Evolutionary conservation across 2,797 vertebrate species (phyloP).

Genomic region (Bryconaethiops microstoma): DNA sequence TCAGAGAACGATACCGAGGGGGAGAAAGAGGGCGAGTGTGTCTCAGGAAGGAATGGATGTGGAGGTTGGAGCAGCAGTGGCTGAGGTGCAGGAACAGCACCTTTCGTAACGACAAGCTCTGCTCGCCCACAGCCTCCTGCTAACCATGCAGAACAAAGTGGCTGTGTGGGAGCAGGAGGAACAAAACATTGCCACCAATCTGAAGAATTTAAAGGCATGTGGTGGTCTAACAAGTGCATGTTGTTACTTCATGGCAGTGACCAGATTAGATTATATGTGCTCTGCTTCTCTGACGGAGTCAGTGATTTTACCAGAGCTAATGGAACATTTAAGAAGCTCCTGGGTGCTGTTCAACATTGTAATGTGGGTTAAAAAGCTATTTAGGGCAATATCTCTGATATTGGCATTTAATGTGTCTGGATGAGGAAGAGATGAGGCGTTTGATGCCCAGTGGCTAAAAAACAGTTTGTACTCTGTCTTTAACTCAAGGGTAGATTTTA

Average conservation of each 20-base stretch:
- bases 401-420: slow-evolving; percentile 7
- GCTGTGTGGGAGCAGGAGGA: slow-evolving; percentile 3
- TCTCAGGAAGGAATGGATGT: slow-evolving; percentile 49
- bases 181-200: slow-evolving; percentile 11
- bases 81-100: slow-evolving; percentile 10
- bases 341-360: neutral
- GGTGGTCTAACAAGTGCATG: slow-evolving; percentile 13
- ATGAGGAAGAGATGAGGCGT: slow-evolving; percentile 6
- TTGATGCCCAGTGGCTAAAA: slow-evolving; percentile 5
- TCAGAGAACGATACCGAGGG: slow-evolving; percentile 26
- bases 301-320: slow-evolving; percentile 12
- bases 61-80: slow-evolving; percentile 33
- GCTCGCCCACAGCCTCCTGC: slow-evolving; percentile 17
- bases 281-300: neutral
- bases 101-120: slow-evolving; percentile 5
- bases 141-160: slow-evolving; percentile 19
- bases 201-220: slow-evolving; percentile 25
- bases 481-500: slow-evolving; percentile 23
- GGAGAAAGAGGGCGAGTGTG: slow-evolving; percentile 39
- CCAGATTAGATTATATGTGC: neutral
- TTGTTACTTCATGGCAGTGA: neutral
- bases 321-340: slow-evolving; percentile 3
- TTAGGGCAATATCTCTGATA: neutral
- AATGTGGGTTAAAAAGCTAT: neutral
- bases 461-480: slow-evolving; percentile 11